These are phyloP conservation scores for Orchestia grillus DNA, from an alignment of 1,140 invertebrate genomes.

Conservation along the genomic window DNA sequence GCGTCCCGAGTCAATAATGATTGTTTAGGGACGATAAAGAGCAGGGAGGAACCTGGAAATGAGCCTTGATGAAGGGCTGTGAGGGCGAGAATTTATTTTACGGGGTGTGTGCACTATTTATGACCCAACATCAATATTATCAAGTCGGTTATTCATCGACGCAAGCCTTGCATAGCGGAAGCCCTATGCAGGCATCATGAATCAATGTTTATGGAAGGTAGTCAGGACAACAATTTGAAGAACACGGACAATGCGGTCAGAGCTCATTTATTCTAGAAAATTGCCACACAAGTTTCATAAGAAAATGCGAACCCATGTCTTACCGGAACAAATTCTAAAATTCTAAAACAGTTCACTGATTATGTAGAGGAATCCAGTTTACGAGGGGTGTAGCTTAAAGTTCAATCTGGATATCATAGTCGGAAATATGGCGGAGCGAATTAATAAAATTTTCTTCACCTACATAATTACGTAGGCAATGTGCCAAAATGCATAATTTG, in stretches of 20 bases:
- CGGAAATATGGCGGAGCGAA: not conserved
- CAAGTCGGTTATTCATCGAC: slow-evolving; percentile 21
- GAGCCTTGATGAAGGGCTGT: slow-evolving; percentile 24
- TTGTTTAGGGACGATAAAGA: slow-evolving; percentile 47
- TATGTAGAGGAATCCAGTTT: not conserved
- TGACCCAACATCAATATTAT: slow-evolving; percentile 15
- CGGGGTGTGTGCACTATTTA: slow-evolving; percentile 20
- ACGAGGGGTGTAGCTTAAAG: not conserved
- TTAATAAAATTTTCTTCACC: too few relatives aligned
- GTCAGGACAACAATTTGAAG: slow-evolving; percentile 6
- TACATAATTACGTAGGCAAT: too few relatives aligned
- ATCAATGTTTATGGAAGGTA: not conserved
- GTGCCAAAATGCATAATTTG: too few relatives aligned
- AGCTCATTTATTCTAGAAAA: not conserved
- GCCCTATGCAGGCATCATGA: not conserved
- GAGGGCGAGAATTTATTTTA: slow-evolving; percentile 47
- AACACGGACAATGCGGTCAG: not conserved
- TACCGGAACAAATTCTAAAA: not conserved
- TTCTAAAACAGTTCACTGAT: not conserved
- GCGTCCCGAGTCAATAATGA: slow-evolving; percentile 9
- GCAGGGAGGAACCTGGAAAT: slow-evolving; percentile 30
- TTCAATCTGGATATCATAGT: not conserved
- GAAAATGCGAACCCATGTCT: not conserved
- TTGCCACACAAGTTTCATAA: not conserved
- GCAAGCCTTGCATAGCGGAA: not conserved